Evolutionary conservation across 2,888 invertebrate genomes (phyloP).

Genomic region (Dryomyza anilis): DNA sequence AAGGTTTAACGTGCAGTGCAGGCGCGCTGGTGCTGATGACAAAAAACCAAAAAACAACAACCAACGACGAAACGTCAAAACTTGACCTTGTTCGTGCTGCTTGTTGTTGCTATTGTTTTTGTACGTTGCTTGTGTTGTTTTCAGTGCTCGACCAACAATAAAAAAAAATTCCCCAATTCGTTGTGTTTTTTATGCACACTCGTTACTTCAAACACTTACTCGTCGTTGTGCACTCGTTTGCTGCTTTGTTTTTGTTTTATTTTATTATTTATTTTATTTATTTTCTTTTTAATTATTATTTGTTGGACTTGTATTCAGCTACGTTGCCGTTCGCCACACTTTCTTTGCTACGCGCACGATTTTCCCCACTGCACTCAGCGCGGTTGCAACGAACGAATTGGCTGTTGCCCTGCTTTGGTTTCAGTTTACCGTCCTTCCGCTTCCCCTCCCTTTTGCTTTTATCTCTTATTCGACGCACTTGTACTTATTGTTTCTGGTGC

Average conservation of each 20-base stretch:
- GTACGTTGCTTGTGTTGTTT: conserved; percentile 8
- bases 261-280: conserved; percentile 7
- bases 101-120: conserved; percentile 17
- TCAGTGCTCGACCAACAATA: too few relatives aligned
- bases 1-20: neutral
- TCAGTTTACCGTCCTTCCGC: neutral
- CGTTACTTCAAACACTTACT: too few relatives aligned
- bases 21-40: neutral
- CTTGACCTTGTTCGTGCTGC: conserved; percentile 38
- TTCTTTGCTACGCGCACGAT: neutral
- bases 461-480: neutral
- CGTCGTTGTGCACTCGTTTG: too few relatives aligned
- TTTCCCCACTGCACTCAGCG: conserved; percentile 15
- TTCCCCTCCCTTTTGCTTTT: neutral
- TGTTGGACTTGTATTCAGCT: conserved; percentile 12
- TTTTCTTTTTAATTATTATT: conserved; percentile 6
- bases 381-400: conserved; percentile 22
- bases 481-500: neutral
- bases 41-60: neutral
- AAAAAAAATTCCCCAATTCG: too few relatives aligned
- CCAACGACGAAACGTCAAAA: conserved; percentile 36
- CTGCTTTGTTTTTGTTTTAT: conserved; percentile 9
- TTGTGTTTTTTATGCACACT: too few relatives aligned
- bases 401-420: conserved; percentile 22
- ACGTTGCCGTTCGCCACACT: neutral